phyloP scores from a whole-genome alignment of 2,797 vertebrate genomes.

The Coranthus polyacanthus region DNA sequence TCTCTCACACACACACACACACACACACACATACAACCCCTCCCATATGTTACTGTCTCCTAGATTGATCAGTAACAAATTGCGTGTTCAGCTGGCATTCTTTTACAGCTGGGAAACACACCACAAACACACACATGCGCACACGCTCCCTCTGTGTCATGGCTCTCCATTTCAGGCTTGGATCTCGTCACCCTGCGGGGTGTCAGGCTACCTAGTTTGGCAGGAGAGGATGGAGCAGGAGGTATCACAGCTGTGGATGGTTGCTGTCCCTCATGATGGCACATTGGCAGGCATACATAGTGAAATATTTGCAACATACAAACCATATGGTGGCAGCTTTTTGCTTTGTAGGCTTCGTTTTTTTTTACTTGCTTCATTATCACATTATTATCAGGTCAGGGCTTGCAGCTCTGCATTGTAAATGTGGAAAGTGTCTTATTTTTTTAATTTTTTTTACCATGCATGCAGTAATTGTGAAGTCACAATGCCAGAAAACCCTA shows the following conservation, averaged over 20 bases:
- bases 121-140: constrained; percentile 6
- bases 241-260: constrained; percentile 47
- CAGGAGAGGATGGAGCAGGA: constrained; percentile 31
- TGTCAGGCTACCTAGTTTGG: constrained; percentile 65
- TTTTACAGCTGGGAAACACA: constrained; percentile 25
- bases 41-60: constrained; percentile 61
- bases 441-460: too few relatives aligned
- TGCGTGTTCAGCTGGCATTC: constrained; percentile 50
- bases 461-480: too few relatives aligned
- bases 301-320: constrained; percentile 8
- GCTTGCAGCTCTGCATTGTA: constrained; percentile 11
- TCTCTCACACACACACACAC: constrained; percentile 17
- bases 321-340: constrained; percentile 5
- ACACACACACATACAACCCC: constrained; percentile 2
- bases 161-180: constrained; percentile 64
- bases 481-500: not conserved
- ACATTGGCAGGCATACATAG: constrained; percentile 27
- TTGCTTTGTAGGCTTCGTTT: constrained; percentile 9
- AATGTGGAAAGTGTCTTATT: constrained; percentile 1
- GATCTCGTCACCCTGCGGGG: constrained; percentile 36
- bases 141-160: constrained; percentile 22
- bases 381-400: constrained; percentile 17
- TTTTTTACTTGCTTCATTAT: constrained; percentile 7
- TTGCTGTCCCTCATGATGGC: constrained; percentile 31
- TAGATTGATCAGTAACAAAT: constrained; percentile 68